phyloP scores from a whole-genome alignment of 2,888 invertebrate species.

The Melitaea athalia region DNA sequence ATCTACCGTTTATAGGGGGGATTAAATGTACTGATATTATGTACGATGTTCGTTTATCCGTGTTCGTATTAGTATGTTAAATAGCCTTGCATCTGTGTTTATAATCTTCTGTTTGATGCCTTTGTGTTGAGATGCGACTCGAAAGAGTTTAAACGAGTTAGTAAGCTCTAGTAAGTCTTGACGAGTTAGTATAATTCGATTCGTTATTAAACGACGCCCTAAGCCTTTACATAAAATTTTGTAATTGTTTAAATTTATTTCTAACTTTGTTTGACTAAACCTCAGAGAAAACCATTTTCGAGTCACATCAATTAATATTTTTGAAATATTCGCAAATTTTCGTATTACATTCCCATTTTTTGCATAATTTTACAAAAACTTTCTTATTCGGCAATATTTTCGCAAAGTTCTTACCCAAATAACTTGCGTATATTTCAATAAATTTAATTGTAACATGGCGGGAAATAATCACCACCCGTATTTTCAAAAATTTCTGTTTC shows the following conservation, averaged over 20 bases:
- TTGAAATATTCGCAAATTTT: slow-evolving; percentile 44
- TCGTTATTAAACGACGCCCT: no score
- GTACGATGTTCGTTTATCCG: slow-evolving; percentile 18
- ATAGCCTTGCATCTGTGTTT: slow-evolving; percentile 71
- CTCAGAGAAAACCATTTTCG: not conserved
- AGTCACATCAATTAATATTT: slow-evolving; percentile 15
- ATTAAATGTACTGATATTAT: not conserved
- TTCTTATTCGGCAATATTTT: no score
- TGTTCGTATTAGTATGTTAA: slow-evolving; percentile 38
- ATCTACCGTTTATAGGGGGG: no score
- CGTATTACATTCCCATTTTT: no score
- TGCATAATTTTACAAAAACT: no score
- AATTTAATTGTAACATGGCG: slow-evolving; percentile 49
- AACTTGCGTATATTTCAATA: slow-evolving; percentile 39
- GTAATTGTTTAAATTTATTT: no score
- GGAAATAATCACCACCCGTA: slow-evolving; percentile 68
- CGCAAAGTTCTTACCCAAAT: not conserved
- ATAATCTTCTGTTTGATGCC: slow-evolving; percentile 80
- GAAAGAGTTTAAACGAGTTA: not conserved
- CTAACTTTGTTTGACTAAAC: no score
- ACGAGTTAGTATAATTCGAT: no score
- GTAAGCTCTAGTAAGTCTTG: no score
- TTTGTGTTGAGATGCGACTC: slow-evolving; percentile 35
- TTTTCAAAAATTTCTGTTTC: slow-evolving; percentile 24
- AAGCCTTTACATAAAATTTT: no score